Evolutionary conservation across 1,140 invertebrate genomes (phyloP).

Genomic region (Pseudachorutes palmiensis): DNA sequence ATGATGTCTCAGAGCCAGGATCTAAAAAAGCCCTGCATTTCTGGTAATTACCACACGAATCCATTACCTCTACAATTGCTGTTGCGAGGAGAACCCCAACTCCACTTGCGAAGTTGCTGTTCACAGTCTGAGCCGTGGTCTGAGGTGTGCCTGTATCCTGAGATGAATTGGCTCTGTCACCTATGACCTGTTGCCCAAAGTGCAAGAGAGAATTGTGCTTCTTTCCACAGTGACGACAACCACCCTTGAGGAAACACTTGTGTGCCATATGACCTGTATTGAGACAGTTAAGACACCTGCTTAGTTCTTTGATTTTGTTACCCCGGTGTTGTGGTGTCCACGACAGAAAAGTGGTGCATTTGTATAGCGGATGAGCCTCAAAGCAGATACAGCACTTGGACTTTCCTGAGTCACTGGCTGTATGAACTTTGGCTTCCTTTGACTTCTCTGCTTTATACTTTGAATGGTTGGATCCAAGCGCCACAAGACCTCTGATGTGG

Average conservation of each 20-base stretch:
- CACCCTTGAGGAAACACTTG: neutral
- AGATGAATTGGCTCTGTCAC: too few relatives aligned
- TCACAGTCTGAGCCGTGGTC: too few relatives aligned
- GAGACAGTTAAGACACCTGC: neutral
- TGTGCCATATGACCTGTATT: neutral
- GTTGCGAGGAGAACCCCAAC: too few relatives aligned
- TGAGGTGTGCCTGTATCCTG: too few relatives aligned
- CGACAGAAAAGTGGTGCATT: neutral
- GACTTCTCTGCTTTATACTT: neutral
- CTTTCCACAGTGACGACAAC: neutral
- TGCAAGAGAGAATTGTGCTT: neutral
- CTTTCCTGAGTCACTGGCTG: neutral
- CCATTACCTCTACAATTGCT: too few relatives aligned
- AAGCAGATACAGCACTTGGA: neutral
- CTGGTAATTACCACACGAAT: too few relatives aligned
- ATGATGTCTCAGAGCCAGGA: too few relatives aligned
- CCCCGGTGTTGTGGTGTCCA: neutral
- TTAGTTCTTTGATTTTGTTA: neutral
- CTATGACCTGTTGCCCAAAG: too few relatives aligned
- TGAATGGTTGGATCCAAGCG: neutral
- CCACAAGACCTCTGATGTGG: neutral
- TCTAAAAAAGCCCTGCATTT: too few relatives aligned
- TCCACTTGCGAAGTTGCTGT: too few relatives aligned
- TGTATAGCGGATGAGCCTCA: neutral
- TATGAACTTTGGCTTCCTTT: neutral